Percentiles rank a stretch among this genome's conserved stretches.
phyloP scores from a whole-genome alignment of 2,797 vertebrate species.

The Fundulus diaphanus region DNA sequence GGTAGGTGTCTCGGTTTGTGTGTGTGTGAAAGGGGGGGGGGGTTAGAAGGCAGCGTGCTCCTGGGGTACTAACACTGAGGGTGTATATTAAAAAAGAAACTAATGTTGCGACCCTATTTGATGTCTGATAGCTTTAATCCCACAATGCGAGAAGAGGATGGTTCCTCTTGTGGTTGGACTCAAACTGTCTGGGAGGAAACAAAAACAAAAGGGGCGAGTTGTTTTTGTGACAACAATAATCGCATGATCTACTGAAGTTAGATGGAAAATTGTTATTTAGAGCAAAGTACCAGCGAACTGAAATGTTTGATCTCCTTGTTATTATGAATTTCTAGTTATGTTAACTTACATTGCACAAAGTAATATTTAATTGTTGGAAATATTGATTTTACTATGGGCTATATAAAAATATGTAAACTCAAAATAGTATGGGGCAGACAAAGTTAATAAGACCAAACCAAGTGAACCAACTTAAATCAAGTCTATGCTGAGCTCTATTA shows the following conservation, averaged over 20 bases:
- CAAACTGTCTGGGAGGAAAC: slow-evolving; percentile 7
- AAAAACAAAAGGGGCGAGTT: slow-evolving; percentile 27
- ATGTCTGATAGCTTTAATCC: slow-evolving; percentile 9
- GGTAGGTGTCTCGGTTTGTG: slow-evolving; percentile 51
- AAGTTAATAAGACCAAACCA: not conserved
- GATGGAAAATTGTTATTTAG: not conserved
- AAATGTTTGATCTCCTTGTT: not conserved
- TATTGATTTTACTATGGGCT: not conserved
- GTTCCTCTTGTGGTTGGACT: slow-evolving; percentile 2
- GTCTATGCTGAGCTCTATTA: not conserved
- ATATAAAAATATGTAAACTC: no score
- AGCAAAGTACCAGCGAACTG: not conserved
- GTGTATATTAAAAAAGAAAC: not conserved
- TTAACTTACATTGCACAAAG: not conserved
- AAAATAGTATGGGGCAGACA: not conserved
- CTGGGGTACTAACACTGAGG: slow-evolving; percentile 31
- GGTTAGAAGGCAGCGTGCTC: slow-evolving; percentile 8
- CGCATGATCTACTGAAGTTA: not conserved
- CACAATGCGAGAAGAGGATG: not conserved
- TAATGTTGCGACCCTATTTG: slow-evolving; percentile 13
- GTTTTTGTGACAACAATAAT: slow-evolving; percentile 8
- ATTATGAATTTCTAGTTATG: not conserved
- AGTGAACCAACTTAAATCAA: not conserved
- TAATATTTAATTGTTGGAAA: not conserved
- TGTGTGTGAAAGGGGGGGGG: no score